Conservation (phyloP, 2,113 vertebrate species). For the Macquaria australasica region DNA sequence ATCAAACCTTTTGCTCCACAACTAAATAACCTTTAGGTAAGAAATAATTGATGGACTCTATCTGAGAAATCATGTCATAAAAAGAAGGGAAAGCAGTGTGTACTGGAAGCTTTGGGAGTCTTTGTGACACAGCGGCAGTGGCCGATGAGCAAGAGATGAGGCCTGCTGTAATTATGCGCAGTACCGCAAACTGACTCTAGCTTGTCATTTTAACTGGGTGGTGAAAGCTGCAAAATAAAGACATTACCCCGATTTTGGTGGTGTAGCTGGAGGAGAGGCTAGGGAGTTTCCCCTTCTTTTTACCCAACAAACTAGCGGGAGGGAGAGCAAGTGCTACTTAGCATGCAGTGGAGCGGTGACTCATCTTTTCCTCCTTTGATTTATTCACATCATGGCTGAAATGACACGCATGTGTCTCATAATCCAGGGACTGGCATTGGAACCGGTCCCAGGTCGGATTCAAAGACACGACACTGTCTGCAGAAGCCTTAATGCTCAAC, state of each 20-base stretch:
- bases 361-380: conserved; percentile 76
- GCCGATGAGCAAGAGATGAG: conserved; percentile 64
- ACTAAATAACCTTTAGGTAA: background rate
- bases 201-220: conserved; percentile 76
- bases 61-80: background rate
- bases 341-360: conserved; percentile 63
- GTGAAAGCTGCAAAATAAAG: conserved; percentile 74
- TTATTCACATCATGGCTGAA: conserved; percentile 67
- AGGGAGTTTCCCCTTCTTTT: conserved; percentile 70
- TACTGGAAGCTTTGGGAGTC: conserved; percentile 10
- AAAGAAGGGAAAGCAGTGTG: conserved; percentile 10
- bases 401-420: conserved; percentile 56
- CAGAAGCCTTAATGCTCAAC: conserved; percentile 4
- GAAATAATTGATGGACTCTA: conserved; percentile 1
- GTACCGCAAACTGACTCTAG: conserved; percentile 65
- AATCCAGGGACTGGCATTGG: conserved; percentile 28
- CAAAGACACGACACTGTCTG: conserved; percentile 27
- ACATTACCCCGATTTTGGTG: conserved; percentile 55
- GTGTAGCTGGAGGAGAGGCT: conserved; percentile 33
- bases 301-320: conserved; percentile 50
- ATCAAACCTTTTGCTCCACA: background rate
- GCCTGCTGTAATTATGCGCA: conserved; percentile 67
- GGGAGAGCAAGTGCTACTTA: conserved; percentile 66
- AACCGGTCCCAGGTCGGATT: conserved; percentile 21
- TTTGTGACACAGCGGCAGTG: conserved; percentile 37